A percentile compares a stretch with the other conserved stretches of the same genome.
Evolutionary conservation across 2,888 invertebrate genomes (phyloP).

Genomic region (Xanthostigma xanthostigma): DNA sequence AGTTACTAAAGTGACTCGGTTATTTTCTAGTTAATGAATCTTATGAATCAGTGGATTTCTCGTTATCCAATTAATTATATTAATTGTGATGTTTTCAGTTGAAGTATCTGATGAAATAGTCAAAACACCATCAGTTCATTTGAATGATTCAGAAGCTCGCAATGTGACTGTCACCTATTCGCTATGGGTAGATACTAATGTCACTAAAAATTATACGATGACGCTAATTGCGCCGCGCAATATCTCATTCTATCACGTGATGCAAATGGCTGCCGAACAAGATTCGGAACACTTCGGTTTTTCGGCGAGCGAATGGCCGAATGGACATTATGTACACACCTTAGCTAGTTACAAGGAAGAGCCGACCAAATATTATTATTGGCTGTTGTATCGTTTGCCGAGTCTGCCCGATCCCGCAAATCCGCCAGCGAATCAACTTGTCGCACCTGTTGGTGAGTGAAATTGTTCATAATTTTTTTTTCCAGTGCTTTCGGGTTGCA

Average conservation of each 20-base stretch:
- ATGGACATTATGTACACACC: constrained; percentile 83
- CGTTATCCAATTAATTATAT: neutral
- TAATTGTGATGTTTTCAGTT: neutral
- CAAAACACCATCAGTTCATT: constrained; percentile 23
- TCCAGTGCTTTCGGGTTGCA: too few species aligned
- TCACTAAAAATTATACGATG: constrained; percentile 66
- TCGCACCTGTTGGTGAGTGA: constrained; percentile 69
- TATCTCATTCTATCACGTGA: constrained; percentile 39
- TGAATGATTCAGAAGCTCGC: constrained; percentile 41
- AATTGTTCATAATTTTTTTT: neutral
- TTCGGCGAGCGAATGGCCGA: constrained; percentile 74
- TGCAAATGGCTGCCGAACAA: constrained; percentile 54
- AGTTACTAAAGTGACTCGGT: neutral
- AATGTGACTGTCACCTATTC: constrained; percentile 74
- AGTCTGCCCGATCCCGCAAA: constrained; percentile 64
- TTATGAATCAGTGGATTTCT: too few species aligned
- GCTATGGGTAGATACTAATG: constrained; percentile 76
- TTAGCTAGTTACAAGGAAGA: constrained; percentile 66
- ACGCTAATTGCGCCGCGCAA: constrained; percentile 60
- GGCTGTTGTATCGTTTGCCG: constrained; percentile 72
- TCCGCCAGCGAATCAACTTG: constrained; percentile 74
- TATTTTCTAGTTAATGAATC: too few species aligned
- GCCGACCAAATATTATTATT: constrained; percentile 76
- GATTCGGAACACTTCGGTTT: constrained; percentile 41
- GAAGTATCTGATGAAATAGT: constrained; percentile 20